Evolutionary conservation across 2,113 vertebrate genomes (phyloP).

Genomic region (Nematolebias whitei): DNA sequence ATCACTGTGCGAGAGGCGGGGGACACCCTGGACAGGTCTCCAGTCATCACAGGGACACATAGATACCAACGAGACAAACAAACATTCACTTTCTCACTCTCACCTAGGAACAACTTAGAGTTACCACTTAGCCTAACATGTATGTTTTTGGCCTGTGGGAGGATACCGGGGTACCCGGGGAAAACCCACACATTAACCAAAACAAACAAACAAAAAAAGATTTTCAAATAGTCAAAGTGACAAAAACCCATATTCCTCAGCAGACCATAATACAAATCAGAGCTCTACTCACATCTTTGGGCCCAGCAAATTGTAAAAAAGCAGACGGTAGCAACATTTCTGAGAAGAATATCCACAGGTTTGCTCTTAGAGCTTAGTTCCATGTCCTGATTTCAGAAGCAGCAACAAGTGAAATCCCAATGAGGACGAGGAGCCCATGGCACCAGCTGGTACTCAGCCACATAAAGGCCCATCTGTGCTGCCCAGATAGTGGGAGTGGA

Average conservation of each 20-base stretch:
- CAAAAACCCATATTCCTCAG: neutral
- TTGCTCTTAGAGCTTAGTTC: constrained; percentile 58
- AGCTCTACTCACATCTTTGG: constrained; percentile 75
- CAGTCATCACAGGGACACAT: no score
- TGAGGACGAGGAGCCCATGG: constrained; percentile 74
- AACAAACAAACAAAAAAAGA: no score
- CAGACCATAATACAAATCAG: neutral
- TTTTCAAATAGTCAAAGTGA: neutral
- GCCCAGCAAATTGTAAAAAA: constrained; percentile 51
- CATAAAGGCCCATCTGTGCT: constrained; percentile 81
- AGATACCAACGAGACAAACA: no score
- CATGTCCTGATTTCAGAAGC: constrained; percentile 72
- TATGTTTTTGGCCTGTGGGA: no score
- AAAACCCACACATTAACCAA: no score
- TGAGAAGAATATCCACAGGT: constrained; percentile 59
- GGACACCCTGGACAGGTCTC: no score
- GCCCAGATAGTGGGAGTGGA: constrained; percentile 75
- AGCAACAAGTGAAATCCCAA: constrained; percentile 61
- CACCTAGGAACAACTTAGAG: no score
- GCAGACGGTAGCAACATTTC: constrained; percentile 46
- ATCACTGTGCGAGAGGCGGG: no score
- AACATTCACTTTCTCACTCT: no score
- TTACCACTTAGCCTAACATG: no score
- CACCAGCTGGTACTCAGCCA: constrained; percentile 80
- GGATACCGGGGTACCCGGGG: no score